phyloP scores from a whole-genome alignment of 1,140 invertebrate genomes.

The Sycobia sp. region DNA sequence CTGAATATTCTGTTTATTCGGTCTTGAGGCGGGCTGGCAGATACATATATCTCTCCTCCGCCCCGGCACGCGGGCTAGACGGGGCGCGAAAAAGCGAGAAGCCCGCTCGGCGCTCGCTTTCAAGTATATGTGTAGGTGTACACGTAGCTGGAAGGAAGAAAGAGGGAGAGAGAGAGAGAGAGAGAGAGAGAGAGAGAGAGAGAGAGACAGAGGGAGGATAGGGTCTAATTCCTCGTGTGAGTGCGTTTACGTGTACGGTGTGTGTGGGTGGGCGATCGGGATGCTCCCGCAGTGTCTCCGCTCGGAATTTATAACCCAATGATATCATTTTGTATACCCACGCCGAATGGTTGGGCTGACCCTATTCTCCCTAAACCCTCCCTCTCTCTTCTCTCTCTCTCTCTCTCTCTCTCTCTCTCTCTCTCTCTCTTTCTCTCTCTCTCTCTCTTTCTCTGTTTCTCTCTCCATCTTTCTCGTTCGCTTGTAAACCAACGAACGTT shows the following conservation, averaged over 20 bases:
- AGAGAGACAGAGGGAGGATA: too few species aligned
- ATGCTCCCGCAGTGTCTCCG: slow-evolving; percentile 53
- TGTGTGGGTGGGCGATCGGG: slow-evolving; percentile 45
- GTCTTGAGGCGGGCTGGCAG: slow-evolving; percentile 40
- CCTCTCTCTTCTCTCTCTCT: slow-evolving; percentile 35
- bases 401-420: background rate
- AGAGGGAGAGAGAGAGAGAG: background rate
- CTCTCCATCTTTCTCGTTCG: too few species aligned
- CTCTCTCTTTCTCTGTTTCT: background rate
- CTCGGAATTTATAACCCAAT: slow-evolving; percentile 61
- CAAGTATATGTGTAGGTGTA: too few species aligned
- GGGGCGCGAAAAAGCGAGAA: background rate
- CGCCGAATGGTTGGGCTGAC: background rate
- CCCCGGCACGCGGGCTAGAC: too few species aligned
- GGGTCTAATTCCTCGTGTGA: background rate
- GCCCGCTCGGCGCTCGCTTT: background rate
- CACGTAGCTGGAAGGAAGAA: too few species aligned
- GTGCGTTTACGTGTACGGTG: background rate
- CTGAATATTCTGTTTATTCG: slow-evolving; percentile 58
- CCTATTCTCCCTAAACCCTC: background rate
- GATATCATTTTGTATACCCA: slow-evolving; percentile 58
- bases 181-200: background rate
- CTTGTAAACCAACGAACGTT: background rate
- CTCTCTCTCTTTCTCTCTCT: background rate
- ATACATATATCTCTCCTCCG: slow-evolving; percentile 38